Conservation (phyloP, 1,140 invertebrate species). For the Nephila pilipes region DNA sequence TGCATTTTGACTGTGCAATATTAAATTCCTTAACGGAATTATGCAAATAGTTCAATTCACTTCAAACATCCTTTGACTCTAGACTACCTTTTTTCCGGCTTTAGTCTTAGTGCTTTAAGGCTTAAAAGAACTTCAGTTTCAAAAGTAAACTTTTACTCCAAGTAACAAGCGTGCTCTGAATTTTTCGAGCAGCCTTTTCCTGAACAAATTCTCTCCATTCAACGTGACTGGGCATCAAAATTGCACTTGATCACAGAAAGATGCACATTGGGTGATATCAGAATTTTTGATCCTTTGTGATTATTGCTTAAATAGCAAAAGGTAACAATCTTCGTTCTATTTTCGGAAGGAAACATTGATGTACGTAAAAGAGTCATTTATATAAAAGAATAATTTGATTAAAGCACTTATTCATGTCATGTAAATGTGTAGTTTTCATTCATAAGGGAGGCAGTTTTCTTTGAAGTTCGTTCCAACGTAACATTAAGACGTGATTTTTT, state of each 20-base stretch:
- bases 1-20: neutral
- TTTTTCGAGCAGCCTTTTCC: constrained; percentile 9
- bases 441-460: too few relatives aligned
- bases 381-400: neutral
- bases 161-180: constrained; percentile 48
- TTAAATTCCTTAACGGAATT: neutral
- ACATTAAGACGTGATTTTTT: too few relatives aligned
- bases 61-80: neutral
- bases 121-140: constrained; percentile 49
- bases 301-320: constrained; percentile 13
- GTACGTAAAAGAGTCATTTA: neutral
- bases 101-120: constrained; percentile 29
- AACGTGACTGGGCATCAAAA: constrained; percentile 46
- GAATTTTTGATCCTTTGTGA: constrained; percentile 8
- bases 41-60: constrained; percentile 44
- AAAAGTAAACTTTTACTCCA: constrained; percentile 54
- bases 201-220: constrained; percentile 47
- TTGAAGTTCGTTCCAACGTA: too few relatives aligned
- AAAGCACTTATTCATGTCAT: neutral
- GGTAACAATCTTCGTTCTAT: neutral
- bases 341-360: neutral
- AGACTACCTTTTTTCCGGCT: constrained; percentile 10
- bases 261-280: neutral
- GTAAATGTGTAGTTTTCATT: neutral
- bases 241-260: constrained; percentile 16